phyloP scores from a whole-genome alignment of 2,888 invertebrate species.

The Antitype chi region DNA sequence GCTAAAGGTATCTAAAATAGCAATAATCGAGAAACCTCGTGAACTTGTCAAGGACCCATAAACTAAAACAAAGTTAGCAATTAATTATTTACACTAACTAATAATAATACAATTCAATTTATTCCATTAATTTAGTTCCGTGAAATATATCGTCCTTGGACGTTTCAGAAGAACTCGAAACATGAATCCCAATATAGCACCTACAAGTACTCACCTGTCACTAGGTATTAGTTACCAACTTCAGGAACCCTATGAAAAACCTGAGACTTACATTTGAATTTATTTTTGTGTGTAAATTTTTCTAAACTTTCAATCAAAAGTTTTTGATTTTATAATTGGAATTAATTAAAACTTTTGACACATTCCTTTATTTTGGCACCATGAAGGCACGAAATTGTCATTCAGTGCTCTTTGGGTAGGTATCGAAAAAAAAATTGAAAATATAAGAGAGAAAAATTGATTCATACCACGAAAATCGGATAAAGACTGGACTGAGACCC shows the following conservation, averaged over 20 bases:
- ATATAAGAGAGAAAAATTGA: not conserved
- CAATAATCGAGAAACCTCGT: constrained; percentile 7
- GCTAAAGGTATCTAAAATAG: constrained; percentile 6
- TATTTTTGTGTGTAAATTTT: not conserved
- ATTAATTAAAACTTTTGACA: constrained; percentile 2
- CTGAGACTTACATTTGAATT: not conserved
- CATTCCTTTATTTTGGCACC: not conserved
- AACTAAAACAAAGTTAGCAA: constrained; percentile 7
- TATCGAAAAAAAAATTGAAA: no score
- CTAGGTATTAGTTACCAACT: not conserved
- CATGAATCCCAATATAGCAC: not conserved
- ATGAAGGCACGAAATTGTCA: not conserved
- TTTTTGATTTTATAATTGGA: not conserved
- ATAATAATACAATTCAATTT: not conserved
- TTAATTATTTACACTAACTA: not conserved
- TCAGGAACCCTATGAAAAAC: constrained; percentile 1
- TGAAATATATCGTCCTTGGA: not conserved
- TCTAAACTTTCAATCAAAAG: constrained; percentile 1
- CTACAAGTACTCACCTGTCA: not conserved
- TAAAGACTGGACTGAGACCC: not conserved
- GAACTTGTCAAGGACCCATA: constrained; percentile 14
- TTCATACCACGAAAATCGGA: not conserved
- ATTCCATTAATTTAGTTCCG: not conserved
- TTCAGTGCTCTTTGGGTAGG: not conserved
- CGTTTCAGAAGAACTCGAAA: not conserved